Base-by-base conservation (phyloP, 2,888 invertebrate species). In the Lepetodrilus schrolli region DNA sequence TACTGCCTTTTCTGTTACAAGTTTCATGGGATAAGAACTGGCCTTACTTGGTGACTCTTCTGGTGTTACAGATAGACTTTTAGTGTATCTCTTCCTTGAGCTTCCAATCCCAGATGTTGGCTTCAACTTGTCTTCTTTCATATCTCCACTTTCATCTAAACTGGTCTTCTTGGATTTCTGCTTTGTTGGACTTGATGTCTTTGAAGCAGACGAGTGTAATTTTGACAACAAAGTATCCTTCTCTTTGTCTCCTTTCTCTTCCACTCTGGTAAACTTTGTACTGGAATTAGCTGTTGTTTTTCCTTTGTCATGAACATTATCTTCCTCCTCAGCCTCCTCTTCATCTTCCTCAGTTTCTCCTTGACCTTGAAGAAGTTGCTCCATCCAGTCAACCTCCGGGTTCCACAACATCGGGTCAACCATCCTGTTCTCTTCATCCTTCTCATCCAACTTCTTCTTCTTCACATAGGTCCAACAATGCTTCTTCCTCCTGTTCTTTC, bases 401-500 rank as follows among this genome's bases (percentile, higher is more conserved):
- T 68, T 68, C 68, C 68, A 68, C 47, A 68, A n/a, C 58, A 58
- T 58, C n/a, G 68, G 68, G 26, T 47, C 43, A 30, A 47, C 26
- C 43, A 68, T 21, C 10, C 21, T 30, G 23, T 20, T 47, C 20
- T 38, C 26, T 13, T 23, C 20, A 38, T 68, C 58, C 26, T 66
- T 72, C 0, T 74, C 76, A 47, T 78, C 78, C 3, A 74, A 73
- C 66, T 82, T 85, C 43, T 78, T 77, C 51, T 81, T 83, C 76
- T 85, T 86, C 10, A 84, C 84, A 47, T 74, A 78, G 47, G 86
- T 85, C 86, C 86, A 86, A n/a, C 80, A 78, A 77, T 82, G 79
- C 49, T 82, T 83, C 69, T 85, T 85, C 34, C 84, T 73, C 66
- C 81, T 80, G 8, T 80, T 78, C 65, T 83, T 84, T 13, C 85